These are phyloP conservation scores for Ancistrus triradiatus DNA, from an alignment of 2,113 vertebrate species.

Conservation along the genomic window DNA sequence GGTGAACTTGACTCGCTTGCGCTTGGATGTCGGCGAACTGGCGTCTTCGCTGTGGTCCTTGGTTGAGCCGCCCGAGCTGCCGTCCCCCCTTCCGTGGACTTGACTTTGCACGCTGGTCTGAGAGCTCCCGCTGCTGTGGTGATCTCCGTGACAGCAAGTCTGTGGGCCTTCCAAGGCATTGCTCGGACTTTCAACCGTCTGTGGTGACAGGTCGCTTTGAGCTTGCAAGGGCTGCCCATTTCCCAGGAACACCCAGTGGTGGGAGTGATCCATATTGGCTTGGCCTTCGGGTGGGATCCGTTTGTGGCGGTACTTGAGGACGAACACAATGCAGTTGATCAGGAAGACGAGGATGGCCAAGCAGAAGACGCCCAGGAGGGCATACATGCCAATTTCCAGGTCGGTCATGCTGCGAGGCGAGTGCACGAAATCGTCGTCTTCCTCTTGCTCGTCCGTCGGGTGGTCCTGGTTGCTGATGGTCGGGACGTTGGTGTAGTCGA, in stretches of 20 bases:
- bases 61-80: slow-evolving; percentile 86
- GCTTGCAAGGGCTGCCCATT: slow-evolving; percentile 88
- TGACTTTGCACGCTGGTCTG: slow-evolving; percentile 97
- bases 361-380: slow-evolving; percentile 93
- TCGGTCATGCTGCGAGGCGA: slow-evolving; percentile 87
- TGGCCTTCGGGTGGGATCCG: slow-evolving; percentile 92
- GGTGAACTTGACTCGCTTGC: slow-evolving; percentile 97
- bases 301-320: slow-evolving; percentile 94
- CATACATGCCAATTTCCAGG: slow-evolving; percentile 98
- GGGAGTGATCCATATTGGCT: slow-evolving; percentile 97
- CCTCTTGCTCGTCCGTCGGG: slow-evolving; percentile 60
- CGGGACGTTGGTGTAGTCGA: slow-evolving; percentile 81
- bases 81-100: slow-evolving; percentile 89
- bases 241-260: slow-evolving; percentile 97
- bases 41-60: slow-evolving; percentile 89
- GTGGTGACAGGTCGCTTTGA: slow-evolving; percentile 85
- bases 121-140: slow-evolving; percentile 94
- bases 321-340: slow-evolving; percentile 98
- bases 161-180: slow-evolving; percentile 83
- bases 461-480: slow-evolving; percentile 77
- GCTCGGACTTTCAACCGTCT: slow-evolving; percentile 78
- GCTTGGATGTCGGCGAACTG: slow-evolving; percentile 92
- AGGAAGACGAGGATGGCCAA: slow-evolving; percentile 96
- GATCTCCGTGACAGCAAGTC: slow-evolving; percentile 88
- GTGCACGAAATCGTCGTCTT: slow-evolving; percentile 74